Conservation (phyloP, 2,888 invertebrate genomes). For the Sarcophaga variegata region DNA sequence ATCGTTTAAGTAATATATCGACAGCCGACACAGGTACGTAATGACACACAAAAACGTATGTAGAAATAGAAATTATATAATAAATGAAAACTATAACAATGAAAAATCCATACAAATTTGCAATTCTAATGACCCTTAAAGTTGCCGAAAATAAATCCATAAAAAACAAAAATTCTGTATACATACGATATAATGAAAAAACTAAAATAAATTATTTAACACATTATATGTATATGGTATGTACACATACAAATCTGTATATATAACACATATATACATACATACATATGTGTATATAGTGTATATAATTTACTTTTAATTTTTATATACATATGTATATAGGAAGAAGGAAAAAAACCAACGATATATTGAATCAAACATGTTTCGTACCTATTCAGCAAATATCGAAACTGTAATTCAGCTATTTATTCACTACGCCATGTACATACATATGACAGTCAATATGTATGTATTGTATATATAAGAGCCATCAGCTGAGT, state of each 20-base stretch:
- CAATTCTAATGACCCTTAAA: constrained; percentile 17
- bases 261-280: background rate
- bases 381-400: constrained; percentile 59
- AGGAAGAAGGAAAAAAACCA: background rate
- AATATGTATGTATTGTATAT: background rate
- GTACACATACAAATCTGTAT: background rate
- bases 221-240: background rate
- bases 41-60: background rate
- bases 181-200: background rate
- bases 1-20: constrained; percentile 86
- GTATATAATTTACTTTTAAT: background rate
- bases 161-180: constrained; percentile 45
- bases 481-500: constrained; percentile 44
- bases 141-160: background rate
- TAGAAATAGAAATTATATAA: constrained; percentile 37
- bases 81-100: constrained; percentile 19
- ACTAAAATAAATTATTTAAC: too few species aligned
- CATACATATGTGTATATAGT: background rate
- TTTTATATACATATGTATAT: background rate
- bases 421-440: constrained; percentile 2
- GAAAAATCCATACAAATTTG: constrained; percentile 26
- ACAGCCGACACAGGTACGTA: constrained; percentile 88
- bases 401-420: constrained; percentile 32
- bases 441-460: too few species aligned
- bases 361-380: background rate